Evolutionary conservation across 2,888 invertebrate genomes (phyloP).

Genomic region (Fragum whitleyi): DNA sequence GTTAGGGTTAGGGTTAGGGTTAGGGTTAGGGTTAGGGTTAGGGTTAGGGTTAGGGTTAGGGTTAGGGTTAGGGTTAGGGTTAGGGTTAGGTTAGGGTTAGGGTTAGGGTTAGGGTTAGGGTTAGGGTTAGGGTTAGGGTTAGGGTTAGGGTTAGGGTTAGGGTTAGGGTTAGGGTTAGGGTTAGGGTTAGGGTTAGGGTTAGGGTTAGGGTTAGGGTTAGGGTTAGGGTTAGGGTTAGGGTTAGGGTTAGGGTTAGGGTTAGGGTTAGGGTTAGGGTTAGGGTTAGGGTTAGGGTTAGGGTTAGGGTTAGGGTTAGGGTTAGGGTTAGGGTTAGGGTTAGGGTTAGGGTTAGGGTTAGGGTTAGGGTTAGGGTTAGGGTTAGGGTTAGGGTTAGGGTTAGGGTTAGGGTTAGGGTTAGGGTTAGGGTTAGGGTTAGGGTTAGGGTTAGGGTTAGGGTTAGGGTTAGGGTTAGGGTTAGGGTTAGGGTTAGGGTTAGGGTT

Average conservation of each 20-base stretch:
- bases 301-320: slow-evolving; percentile 69
- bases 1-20: slow-evolving; percentile 67
- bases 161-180: slow-evolving; percentile 66
- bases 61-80: slow-evolving; percentile 59
- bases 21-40: slow-evolving; percentile 65
- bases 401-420: slow-evolving; percentile 65
- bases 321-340: slow-evolving; percentile 71
- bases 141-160: slow-evolving; percentile 67
- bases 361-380: slow-evolving; percentile 68
- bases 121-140: slow-evolving; percentile 59
- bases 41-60: slow-evolving; percentile 61
- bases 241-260: slow-evolving; percentile 53
- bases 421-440: slow-evolving; percentile 60
- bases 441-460: slow-evolving; percentile 53
- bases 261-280: slow-evolving; percentile 57
- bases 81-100: slow-evolving; percentile 58
- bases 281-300: slow-evolving; percentile 67
- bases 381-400: slow-evolving; percentile 68
- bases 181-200: slow-evolving; percentile 60
- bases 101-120: slow-evolving; percentile 48
- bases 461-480: slow-evolving; percentile 53
- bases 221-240: slow-evolving; percentile 50
- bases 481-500: slow-evolving; percentile 35
- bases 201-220: slow-evolving; percentile 61
- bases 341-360: slow-evolving; percentile 67